Percentiles rank a stretch among this genome's conserved stretches.
Evolutionary conservation across 1,140 invertebrate genomes (phyloP).

Genomic region (Bombyx mandarina): DNA sequence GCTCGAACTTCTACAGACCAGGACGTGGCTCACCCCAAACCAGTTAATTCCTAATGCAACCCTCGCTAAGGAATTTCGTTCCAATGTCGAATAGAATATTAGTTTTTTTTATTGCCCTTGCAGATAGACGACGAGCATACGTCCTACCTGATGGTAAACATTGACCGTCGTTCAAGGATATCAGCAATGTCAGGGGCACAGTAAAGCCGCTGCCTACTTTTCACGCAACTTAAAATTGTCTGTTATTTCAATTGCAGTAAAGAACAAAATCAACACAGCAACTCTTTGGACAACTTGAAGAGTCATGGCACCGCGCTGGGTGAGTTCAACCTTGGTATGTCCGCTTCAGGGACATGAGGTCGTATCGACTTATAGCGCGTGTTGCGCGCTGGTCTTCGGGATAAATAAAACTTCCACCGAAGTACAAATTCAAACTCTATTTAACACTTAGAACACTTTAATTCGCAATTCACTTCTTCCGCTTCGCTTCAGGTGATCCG

Average conservation of each 20-base stretch:
- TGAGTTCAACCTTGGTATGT: constrained; percentile 5
- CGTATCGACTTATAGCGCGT: background rate
- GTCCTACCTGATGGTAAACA: background rate
- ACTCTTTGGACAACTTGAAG: constrained; percentile 45
- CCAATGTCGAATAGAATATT: no score
- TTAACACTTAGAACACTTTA: background rate
- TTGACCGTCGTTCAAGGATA: background rate
- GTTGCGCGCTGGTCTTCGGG: background rate
- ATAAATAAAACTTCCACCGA: background rate
- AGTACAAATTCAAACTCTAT: background rate
- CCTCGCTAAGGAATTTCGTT: no score
- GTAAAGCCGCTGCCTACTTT: background rate
- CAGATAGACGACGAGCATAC: no score
- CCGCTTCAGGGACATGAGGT: background rate
- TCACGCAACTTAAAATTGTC: background rate
- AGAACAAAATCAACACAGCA: constrained; percentile 17
- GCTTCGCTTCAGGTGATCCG: no score
- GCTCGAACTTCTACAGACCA: no score
- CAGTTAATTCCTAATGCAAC: background rate
- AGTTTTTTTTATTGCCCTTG: no score
- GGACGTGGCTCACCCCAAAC: background rate
- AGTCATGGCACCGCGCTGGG: constrained; percentile 14
- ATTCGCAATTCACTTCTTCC: background rate
- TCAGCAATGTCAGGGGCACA: background rate
- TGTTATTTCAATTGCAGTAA: constrained; percentile 14